phyloP scores from a whole-genome alignment of 2,113 vertebrate species.

The Amblyornis subalaris region DNA sequence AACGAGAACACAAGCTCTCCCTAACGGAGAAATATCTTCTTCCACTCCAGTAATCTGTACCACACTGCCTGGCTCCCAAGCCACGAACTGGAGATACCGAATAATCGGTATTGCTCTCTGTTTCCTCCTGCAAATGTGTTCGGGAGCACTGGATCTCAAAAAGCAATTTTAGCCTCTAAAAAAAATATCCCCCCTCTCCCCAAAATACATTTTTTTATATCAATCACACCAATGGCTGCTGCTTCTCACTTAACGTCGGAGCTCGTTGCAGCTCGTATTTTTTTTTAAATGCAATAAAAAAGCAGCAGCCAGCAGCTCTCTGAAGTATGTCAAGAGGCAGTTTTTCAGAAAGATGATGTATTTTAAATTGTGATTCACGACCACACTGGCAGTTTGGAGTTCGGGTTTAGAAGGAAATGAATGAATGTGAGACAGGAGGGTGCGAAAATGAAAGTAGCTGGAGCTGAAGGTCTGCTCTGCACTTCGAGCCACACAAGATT shows the following conservation, averaged over 20 bases:
- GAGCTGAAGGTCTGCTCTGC: background rate
- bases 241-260: background rate
- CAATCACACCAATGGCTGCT: background rate
- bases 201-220: background rate
- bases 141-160: background rate
- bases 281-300: background rate
- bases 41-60: background rate
- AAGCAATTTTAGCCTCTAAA: background rate
- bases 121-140: constrained; percentile 35
- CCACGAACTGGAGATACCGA: background rate
- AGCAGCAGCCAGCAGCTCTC: background rate
- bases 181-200: background rate
- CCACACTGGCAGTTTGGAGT: background rate
- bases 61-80: background rate
- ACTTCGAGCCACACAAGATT: background rate
- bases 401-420: constrained; percentile 37
- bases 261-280: background rate
- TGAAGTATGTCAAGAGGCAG: background rate
- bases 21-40: background rate
- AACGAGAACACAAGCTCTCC: background rate
- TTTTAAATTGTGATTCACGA: background rate
- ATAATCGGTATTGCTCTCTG: background rate
- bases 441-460: background rate
- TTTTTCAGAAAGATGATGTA: background rate
- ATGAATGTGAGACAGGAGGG: constrained; percentile 16